Base-by-base conservation (phyloP, 2,797 vertebrate species). In the Anguilla pacifica region DNA sequence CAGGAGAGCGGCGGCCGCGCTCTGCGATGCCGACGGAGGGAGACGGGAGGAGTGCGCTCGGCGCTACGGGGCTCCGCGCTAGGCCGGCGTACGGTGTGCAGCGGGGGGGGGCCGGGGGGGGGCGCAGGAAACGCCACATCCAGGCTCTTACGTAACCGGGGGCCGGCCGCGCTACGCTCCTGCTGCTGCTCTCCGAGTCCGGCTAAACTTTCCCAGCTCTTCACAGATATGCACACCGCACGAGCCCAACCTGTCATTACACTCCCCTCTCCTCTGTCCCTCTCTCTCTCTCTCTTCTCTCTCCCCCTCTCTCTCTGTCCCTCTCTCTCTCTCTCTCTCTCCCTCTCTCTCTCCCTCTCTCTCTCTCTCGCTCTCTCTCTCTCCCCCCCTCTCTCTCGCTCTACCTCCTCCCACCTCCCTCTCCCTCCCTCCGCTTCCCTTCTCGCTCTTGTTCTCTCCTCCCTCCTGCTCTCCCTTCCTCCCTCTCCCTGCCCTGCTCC, bases 141-240 rank as follows among this genome's bases (percentile, higher is more conserved):
- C 94, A 92, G 90, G n/a, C 88, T 90, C 92, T 97, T 97, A 96
- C 90, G 94, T 94, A 97, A 97, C 64, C 89, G 90, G 91, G 92
- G 92, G 89, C 95, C 91, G 90, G 93, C 91, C 57, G 89, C 89
- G 39, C 51, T 92, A 86, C 67, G 86, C 77, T 57, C 82, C 81
- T 25, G 57, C 84, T n/a, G 49, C 85, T 64, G 85, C 9, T 81
- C 57, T 61, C 59, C 59, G 0, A 82, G 87, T 90, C 83, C 10
- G 86, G 74, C 61, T 86, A 85, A 92, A 93, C 92, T 91, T 90
- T 90, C 79, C 83, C 51, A 77, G 53, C 70, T 86, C 87, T 83
- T 89, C 87, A 67, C 83, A 88, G 87, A 88, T 87, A 85, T 51
- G 55, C 49, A 43, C 43, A 70, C 85, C 64, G 85, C 83, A 64